Conservation (phyloP, 2,113 vertebrate genomes). For the Muntiacus reevesi region DNA sequence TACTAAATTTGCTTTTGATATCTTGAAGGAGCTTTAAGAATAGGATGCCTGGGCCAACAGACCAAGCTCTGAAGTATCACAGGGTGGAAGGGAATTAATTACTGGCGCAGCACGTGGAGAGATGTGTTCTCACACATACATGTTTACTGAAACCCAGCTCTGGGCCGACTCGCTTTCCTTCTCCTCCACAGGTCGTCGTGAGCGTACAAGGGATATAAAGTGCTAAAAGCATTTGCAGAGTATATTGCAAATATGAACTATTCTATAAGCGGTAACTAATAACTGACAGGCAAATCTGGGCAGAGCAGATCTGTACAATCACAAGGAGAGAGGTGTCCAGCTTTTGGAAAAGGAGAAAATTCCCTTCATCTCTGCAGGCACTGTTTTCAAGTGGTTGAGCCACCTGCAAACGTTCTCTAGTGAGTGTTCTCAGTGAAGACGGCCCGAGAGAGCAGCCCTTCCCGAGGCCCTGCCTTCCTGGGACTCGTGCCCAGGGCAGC, state of each 20-base stretch:
- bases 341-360: not conserved
- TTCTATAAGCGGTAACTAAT: conserved; percentile 48
- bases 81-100: not conserved
- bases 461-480: not conserved
- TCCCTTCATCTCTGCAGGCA: not conserved
- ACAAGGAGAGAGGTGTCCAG: not conserved
- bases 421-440: not conserved
- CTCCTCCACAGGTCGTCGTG: not conserved
- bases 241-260: not conserved
- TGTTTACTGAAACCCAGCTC: not conserved
- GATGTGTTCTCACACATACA: accelerated
- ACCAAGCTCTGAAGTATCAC: not conserved
- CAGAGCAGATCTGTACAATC: not conserved
- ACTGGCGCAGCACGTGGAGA: not conserved
- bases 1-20: not conserved
- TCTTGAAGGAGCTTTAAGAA: not conserved
- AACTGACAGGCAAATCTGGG: conserved; percentile 38
- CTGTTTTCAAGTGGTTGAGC: not conserved
- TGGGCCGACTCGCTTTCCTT: not conserved
- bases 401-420: not conserved
- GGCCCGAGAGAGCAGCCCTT: not conserved
- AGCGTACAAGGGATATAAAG: not conserved
- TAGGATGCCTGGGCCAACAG: not conserved
- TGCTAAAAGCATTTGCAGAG: not conserved
- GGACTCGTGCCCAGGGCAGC: not conserved